These are phyloP conservation scores for Garra rufa DNA, from an alignment of 2,113 vertebrate genomes.

Conservation along the genomic window DNA sequence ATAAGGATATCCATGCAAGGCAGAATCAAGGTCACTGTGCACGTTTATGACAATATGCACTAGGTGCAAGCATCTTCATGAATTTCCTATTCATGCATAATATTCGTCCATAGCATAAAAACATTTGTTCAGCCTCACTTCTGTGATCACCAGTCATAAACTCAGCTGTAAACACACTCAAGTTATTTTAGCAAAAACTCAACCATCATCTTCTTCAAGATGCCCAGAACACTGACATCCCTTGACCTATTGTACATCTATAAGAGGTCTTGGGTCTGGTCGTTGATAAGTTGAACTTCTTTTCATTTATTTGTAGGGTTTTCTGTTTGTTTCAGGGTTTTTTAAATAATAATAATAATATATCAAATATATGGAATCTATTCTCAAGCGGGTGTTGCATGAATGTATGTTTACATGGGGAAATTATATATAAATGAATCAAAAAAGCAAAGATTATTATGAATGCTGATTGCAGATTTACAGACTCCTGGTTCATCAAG, in stretches of 20 bases:
- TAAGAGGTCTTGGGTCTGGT: slow-evolving; percentile 30
- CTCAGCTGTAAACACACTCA: too few relatives aligned
- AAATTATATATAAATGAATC: slow-evolving; percentile 72
- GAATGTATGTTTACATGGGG: slow-evolving; percentile 85
- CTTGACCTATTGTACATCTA: slow-evolving; percentile 47
- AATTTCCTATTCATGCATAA: slow-evolving; percentile 42
- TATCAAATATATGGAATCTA: slow-evolving; percentile 82
- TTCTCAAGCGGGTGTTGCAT: slow-evolving; percentile 85
- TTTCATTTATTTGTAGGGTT: slow-evolving; percentile 53
- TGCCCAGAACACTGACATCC: slow-evolving; percentile 16
- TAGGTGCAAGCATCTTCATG: neutral
- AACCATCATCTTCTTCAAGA: neutral
- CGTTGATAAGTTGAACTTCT: slow-evolving; percentile 47
- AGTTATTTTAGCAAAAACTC: neutral
- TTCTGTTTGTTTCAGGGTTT: slow-evolving; percentile 47
- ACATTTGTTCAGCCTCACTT: slow-evolving; percentile 27
- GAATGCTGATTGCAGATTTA: slow-evolving; percentile 73
- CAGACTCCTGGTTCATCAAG: slow-evolving; percentile 65
- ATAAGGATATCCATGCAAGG: neutral
- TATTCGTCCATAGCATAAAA: slow-evolving; percentile 45
- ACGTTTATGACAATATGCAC: neutral
- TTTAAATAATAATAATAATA: slow-evolving; percentile 68
- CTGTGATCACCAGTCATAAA: slow-evolving; percentile 53
- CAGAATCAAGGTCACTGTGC: slow-evolving; percentile 8
- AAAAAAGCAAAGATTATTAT: slow-evolving; percentile 70